Conservation (phyloP, 2,797 vertebrate species). For the Sus cebifrons region DNA sequence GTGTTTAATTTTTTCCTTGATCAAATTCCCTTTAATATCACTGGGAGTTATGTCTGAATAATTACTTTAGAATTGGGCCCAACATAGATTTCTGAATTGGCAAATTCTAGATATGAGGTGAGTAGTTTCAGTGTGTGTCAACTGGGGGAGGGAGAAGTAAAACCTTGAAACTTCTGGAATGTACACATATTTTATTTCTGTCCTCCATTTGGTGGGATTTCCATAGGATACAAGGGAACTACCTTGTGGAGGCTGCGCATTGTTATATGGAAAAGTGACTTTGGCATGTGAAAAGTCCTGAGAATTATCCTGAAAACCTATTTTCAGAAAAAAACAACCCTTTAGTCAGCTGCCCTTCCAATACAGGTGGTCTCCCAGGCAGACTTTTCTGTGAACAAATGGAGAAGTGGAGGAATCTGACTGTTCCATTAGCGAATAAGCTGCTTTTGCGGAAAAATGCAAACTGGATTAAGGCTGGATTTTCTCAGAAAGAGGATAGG, state of each 20-base stretch:
- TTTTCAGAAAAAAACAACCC: conserved; percentile 79
- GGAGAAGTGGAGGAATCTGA: conserved; percentile 77
- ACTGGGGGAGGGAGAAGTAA: background rate
- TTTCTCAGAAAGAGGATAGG: conserved; percentile 84
- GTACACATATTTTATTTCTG: background rate
- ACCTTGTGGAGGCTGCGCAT: background rate
- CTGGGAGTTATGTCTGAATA: background rate
- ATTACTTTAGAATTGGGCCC: background rate
- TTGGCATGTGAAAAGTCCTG: conserved; percentile 63
- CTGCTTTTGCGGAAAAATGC: conserved; percentile 81
- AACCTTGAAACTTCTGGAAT: background rate
- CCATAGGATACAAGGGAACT: background rate
- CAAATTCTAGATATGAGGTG: background rate
- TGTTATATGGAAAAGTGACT: conserved; percentile 9
- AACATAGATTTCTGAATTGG: background rate
- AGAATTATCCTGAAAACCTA: conserved; percentile 72
- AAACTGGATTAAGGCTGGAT: conserved; percentile 87
- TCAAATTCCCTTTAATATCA: conserved; percentile 27
- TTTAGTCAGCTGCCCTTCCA: conserved; percentile 57
- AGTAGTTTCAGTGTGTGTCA: background rate
- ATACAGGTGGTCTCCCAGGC: conserved; percentile 81
- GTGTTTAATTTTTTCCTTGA: background rate
- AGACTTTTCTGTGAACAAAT: conserved; percentile 71
- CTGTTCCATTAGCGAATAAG: conserved; percentile 85
- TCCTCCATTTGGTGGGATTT: background rate